Evolutionary conservation across 2,113 vertebrate species (phyloP), one percentile per base, ranked within the genome.

Genomic region (Stigmatopora nigra): DNA sequence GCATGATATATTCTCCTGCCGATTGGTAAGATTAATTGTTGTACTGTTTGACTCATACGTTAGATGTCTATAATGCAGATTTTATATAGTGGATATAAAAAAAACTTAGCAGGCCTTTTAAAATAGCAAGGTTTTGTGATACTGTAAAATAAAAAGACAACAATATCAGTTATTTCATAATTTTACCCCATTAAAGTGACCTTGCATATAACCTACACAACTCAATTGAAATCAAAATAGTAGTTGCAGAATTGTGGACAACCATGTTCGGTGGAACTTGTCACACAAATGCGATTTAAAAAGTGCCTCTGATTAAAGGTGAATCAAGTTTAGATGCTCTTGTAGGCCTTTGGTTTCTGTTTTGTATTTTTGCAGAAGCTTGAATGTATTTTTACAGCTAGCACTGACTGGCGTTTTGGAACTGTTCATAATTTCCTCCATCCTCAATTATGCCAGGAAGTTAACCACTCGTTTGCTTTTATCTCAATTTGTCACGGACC

Each of bases 61-160:
- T 3, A 67, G 57, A 75, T 68, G 45, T 57, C 19, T 61, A 62
- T 46, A 38, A 44, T 14, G 62, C 25, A 73, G 53, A 68, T 65
- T 45, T 35, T 20, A 71, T 65, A 9, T 1, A 56, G 22, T 56
- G 53, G 53, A 31, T 56, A 56, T 56, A 16, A 17, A 17, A 46
- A 46, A 48, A 56, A 56, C 51, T 20, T 5, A 1, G 11, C 13
- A 31, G 5, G 7, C 14, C 53, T 31, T 25, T 25, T 31, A 55
- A 55, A 55, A 25, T 25, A 13, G 1, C 52, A 8, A 13, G 5
- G 14, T 56, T 52, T 25, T 53, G 19, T 53, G 19, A 53, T 53
- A 7, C n/a, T 41, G 38, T 41, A 41, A n/a, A n/a, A n/a, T 41
- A 41, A 51, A 51, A 19, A 51, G 11, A 51, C 6, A 53, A 19